Evolutionary conservation across 2,888 invertebrate genomes (phyloP).

Genomic region (Lepidocyrtinus sp.): DNA sequence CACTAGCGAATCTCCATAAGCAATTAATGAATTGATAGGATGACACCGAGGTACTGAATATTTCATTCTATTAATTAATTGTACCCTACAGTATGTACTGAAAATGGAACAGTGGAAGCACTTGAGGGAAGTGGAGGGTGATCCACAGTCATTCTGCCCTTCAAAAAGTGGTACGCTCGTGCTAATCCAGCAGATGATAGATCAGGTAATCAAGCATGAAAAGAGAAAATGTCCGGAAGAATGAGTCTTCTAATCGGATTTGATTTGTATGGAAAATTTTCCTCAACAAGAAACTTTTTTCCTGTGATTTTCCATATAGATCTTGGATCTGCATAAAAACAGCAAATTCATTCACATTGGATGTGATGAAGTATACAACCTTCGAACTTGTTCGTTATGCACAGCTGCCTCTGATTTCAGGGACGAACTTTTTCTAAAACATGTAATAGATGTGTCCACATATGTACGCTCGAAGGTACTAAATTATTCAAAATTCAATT

Average conservation of each 20-base stretch:
- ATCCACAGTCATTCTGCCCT: slow-evolving; percentile 84
- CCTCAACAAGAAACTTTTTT: slow-evolving; percentile 12
- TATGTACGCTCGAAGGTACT: slow-evolving; percentile 71
- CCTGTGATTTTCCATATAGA: slow-evolving; percentile 69
- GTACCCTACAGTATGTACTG: slow-evolving; percentile 78
- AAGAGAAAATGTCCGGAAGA: no score
- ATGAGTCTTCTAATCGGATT: no score
- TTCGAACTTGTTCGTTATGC: slow-evolving; percentile 80
- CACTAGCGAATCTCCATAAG: no score
- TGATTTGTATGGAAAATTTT: background rate
- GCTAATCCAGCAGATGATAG: slow-evolving; percentile 80
- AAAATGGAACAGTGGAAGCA: slow-evolving; percentile 80
- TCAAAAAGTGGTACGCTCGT: slow-evolving; percentile 78
- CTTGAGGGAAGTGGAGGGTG: slow-evolving; percentile 79
- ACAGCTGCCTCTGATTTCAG: slow-evolving; percentile 70
- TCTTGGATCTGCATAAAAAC: slow-evolving; percentile 72
- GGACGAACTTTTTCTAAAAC: slow-evolving; percentile 79
- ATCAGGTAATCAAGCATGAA: slow-evolving; percentile 78
- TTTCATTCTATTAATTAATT: no score
- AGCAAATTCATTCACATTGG: slow-evolving; percentile 80
- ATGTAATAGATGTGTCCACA: slow-evolving; percentile 77
- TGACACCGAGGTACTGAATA: no score
- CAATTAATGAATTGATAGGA: no score
- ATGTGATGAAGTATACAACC: slow-evolving; percentile 82
- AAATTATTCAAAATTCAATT: no score